Percentiles rank a stretch among this genome's conserved stretches.
Conservation (phyloP, 2,113 vertebrate species). For the Suricata suricatta region DNA sequence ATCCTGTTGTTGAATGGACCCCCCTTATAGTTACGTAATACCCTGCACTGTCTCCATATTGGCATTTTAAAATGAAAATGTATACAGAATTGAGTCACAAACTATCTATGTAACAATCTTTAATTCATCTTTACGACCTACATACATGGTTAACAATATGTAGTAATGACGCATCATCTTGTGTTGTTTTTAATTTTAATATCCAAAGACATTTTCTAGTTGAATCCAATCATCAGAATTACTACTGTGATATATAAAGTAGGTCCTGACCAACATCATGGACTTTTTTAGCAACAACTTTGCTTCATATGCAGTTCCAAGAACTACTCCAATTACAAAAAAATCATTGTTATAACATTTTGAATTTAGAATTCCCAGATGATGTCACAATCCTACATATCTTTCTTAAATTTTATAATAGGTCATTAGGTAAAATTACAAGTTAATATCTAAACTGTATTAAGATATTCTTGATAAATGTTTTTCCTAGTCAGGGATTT, state of each 20-base stretch:
- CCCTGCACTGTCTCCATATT: neutral
- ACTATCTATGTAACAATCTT: neutral
- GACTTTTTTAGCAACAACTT: neutral
- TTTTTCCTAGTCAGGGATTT: too few relatives aligned
- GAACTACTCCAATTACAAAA: neutral
- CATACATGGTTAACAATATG: neutral
- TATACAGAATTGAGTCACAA: neutral
- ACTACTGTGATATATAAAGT: neutral
- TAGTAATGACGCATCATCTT: neutral
- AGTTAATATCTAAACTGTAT: neutral
- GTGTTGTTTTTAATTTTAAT: neutral
- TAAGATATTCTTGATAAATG: neutral
- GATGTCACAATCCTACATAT: neutral
- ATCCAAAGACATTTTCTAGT: neutral
- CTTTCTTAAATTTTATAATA: neutral
- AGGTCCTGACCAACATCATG: neutral
- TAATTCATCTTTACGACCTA: neutral
- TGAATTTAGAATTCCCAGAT: neutral
- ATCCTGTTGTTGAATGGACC: neutral
- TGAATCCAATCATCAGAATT: neutral
- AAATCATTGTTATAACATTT: neutral
- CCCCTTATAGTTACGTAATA: neutral
- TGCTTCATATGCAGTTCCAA: neutral
- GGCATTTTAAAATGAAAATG: neutral
- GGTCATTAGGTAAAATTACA: neutral